These are phyloP conservation scores for Orbicella faveolata DNA, from an alignment of 64 coral and sea anemone species.

Conservation along the genomic window DNA sequence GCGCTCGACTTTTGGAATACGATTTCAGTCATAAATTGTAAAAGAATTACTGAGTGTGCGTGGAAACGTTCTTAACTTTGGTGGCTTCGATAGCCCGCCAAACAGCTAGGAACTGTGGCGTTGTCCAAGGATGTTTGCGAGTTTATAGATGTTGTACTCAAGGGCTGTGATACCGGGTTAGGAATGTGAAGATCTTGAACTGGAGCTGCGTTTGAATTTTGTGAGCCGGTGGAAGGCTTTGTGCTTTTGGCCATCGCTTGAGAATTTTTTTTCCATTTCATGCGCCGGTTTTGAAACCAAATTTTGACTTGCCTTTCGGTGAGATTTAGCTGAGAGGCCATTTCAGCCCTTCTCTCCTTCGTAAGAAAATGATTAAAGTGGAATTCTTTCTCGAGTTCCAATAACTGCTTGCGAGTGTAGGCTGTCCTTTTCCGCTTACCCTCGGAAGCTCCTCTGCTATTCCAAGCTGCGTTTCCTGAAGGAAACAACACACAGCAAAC, in stretches of 20 bases:
- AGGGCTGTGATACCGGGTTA: constrained; percentile 39
- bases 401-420: constrained; percentile 96
- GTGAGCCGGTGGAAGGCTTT: constrained; percentile 60
- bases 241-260: constrained; percentile 85
- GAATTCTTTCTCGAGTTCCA: constrained; percentile 99
- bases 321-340: constrained; percentile 91
- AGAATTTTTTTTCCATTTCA: constrained; percentile 99
- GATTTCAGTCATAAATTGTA: constrained; percentile 10
- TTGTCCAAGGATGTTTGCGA: constrained; percentile 38
- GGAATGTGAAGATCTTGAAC: constrained; percentile 82
- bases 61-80: constrained; percentile 10
- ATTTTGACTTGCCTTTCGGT: constrained; percentile 99
- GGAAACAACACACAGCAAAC: constrained; percentile 22
- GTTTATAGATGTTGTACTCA: constrained; percentile 40
- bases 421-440: constrained; percentile 99
- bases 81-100: constrained; percentile 23
- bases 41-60: constrained; percentile 17
- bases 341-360: constrained; percentile 95
- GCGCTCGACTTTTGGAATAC: neutral
- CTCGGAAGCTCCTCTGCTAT: constrained; percentile 75
- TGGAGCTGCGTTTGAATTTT: constrained; percentile 60
- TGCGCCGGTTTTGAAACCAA: constrained; percentile 99
- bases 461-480: constrained; percentile 95
- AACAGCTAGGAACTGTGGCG: constrained; percentile 28
- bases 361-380: constrained; percentile 99